phyloP scores from a whole-genome alignment of 2,797 vertebrate genomes.

The Siniperca obscura region DNA sequence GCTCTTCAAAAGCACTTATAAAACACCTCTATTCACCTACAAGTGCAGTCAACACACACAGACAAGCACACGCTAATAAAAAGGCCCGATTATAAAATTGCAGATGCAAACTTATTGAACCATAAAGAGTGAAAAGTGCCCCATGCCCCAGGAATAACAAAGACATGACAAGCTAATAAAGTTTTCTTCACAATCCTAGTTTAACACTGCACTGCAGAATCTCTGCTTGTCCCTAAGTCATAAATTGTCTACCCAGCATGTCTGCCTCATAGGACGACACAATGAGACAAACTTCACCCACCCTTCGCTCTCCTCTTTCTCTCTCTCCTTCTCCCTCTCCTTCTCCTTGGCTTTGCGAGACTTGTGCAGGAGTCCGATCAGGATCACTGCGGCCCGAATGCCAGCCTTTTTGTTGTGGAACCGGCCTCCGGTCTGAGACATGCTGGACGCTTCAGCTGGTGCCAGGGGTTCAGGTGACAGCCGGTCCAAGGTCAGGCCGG shows the following conservation, averaged over 20 bases:
- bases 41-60: conserved; percentile 39
- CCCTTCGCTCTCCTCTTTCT: conserved; percentile 81
- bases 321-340: conserved; percentile 81
- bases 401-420: conserved; percentile 93
- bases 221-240: conserved; percentile 11
- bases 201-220: conserved; percentile 48
- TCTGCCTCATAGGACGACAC: conserved; percentile 14
- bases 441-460: conserved; percentile 73
- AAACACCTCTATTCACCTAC: conserved; percentile 46
- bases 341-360: conserved; percentile 89
- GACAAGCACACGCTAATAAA: conserved; percentile 40
- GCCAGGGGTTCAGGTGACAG: conserved; percentile 70
- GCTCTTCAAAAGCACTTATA: conserved; percentile 50
- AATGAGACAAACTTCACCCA: conserved; percentile 72
- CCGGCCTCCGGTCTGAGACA: conserved; percentile 86
- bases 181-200: conserved; percentile 37
- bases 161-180: conserved; percentile 50
- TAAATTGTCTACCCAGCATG: conserved; percentile 12
- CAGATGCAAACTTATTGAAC: conserved; percentile 43
- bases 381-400: conserved; percentile 94
- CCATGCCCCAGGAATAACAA: conserved; percentile 34
- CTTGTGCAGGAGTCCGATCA: conserved; percentile 96
- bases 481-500: conserved; percentile 72
- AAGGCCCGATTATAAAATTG: conserved; percentile 50
- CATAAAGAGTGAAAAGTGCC: conserved; percentile 29